Evolutionary conservation across 2,797 vertebrate genomes (phyloP).

Genomic region (Zenarchopterus dispar): DNA sequence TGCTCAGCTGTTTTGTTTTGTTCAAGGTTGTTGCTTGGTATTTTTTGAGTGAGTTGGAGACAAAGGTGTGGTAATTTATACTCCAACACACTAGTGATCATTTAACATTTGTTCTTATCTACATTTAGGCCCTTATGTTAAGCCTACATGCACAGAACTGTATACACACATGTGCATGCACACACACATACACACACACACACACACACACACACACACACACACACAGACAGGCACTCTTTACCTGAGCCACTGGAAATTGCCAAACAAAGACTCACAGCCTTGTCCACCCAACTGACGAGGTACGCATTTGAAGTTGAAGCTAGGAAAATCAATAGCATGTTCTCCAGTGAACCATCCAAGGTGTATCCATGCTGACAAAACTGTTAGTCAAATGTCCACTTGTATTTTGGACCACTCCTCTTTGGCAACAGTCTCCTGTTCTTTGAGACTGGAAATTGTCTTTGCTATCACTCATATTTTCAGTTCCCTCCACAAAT

Average conservation of each 20-base stretch:
- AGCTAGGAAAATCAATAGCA: no score
- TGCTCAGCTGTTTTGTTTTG: no score
- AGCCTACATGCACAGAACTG: not conserved
- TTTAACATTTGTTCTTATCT: not conserved
- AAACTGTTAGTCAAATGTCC: not conserved
- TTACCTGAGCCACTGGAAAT: no score
- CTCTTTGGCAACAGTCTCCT: not conserved
- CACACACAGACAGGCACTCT: no score
- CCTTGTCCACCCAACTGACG: no score
- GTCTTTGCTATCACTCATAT: not conserved
- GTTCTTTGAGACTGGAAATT: not conserved
- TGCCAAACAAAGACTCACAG: no score
- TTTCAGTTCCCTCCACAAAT: not conserved
- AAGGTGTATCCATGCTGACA: not conserved
- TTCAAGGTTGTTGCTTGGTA: slow-evolving; percentile 49
- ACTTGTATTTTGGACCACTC: not conserved
- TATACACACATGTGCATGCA: no score
- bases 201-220: no score
- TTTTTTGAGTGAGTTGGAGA: slow-evolving; percentile 35
- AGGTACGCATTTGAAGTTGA: no score
- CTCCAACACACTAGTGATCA: not conserved
- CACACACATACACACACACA: no score
- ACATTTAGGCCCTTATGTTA: not conserved
- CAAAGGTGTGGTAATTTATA: not conserved
- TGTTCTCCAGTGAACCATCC: no score